Percentiles rank a stretch among this genome's conserved stretches.
These are phyloP conservation scores for Thalpophila matura DNA, from an alignment of 2,888 invertebrate genomes.

Conservation along the genomic window DNA sequence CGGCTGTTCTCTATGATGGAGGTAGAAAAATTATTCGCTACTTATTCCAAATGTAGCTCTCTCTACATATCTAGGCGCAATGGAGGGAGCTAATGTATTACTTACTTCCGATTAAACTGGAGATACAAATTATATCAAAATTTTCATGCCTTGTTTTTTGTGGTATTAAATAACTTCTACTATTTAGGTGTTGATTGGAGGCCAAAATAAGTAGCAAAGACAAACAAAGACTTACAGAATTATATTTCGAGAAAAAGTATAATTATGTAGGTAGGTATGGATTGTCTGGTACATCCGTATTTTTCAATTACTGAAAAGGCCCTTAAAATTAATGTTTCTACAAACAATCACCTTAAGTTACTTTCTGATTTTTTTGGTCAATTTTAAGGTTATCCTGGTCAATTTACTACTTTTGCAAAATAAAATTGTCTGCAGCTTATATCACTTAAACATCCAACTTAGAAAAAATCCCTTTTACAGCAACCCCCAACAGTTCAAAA, in stretches of 20 bases:
- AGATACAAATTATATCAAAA: slow-evolving; percentile 16
- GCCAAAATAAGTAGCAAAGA: background rate
- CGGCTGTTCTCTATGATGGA: slow-evolving; percentile 63
- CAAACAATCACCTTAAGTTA: too few relatives aligned
- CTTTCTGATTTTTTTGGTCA: too few relatives aligned
- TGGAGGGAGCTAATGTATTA: slow-evolving; percentile 44
- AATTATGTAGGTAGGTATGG: too few relatives aligned
- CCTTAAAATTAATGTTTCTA: too few relatives aligned
- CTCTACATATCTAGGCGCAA: slow-evolving; percentile 58
- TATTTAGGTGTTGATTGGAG: background rate
- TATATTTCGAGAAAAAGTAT: too few relatives aligned
- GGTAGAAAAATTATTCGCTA: slow-evolving; percentile 66
- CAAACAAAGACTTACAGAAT: background rate
- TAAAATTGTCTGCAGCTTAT: too few relatives aligned
- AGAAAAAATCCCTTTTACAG: slow-evolving; percentile 31
- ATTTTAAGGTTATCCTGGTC: too few relatives aligned
- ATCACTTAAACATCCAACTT: too few relatives aligned
- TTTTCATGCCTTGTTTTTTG: background rate
- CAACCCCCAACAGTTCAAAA: slow-evolving; percentile 40
- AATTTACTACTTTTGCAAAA: too few relatives aligned
- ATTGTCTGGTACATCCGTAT: too few relatives aligned
- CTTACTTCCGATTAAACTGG: slow-evolving; percentile 42
- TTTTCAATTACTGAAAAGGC: too few relatives aligned
- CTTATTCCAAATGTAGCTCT: slow-evolving; percentile 62
- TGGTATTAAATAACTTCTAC: background rate